Evolutionary conservation across 64 coral and sea anemone species (phyloP).

Genomic region (Dendronephthya gigantea): DNA sequence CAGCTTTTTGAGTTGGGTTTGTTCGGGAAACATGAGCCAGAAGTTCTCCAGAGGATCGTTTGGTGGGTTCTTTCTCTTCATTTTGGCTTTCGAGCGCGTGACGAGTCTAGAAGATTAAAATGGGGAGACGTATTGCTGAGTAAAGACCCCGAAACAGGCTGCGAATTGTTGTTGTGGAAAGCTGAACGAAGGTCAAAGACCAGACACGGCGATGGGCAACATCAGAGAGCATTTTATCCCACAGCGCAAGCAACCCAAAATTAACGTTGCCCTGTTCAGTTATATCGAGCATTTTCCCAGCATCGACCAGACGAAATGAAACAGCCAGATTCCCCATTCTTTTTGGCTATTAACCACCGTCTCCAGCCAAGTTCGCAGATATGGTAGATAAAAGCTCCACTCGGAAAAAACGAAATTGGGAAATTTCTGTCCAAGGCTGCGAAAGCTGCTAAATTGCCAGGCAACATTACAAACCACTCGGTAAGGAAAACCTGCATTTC

Average conservation of each 20-base stretch:
- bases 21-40: conserved; percentile 18
- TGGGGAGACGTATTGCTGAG: too few relatives aligned
- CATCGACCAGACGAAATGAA: conserved; percentile 12
- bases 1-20: conserved; percentile 8
- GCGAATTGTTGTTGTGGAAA: background rate
- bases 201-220: background rate
- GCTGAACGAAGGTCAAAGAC: background rate
- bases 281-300: background rate
- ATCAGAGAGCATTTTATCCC: conserved; percentile 17
- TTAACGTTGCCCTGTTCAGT: conserved; percentile 8
- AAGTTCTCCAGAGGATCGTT: conserved; percentile 21
- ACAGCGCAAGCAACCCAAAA: background rate
- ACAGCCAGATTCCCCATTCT: background rate
- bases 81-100: too few relatives aligned
- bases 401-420: conserved; percentile 53
- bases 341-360: conserved; percentile 16
- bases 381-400: conserved; percentile 42
- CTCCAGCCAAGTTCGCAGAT: background rate
- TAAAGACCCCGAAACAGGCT: conserved; percentile 4
- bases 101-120: too few relatives aligned
- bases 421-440: conserved; percentile 44
- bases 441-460: conserved; percentile 23
- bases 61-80: conserved; percentile 3
- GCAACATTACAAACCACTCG: background rate
- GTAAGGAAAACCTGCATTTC: background rate